Evolutionary conservation across 1,140 invertebrate genomes (phyloP).

Genomic region (Psix sp.): DNA sequence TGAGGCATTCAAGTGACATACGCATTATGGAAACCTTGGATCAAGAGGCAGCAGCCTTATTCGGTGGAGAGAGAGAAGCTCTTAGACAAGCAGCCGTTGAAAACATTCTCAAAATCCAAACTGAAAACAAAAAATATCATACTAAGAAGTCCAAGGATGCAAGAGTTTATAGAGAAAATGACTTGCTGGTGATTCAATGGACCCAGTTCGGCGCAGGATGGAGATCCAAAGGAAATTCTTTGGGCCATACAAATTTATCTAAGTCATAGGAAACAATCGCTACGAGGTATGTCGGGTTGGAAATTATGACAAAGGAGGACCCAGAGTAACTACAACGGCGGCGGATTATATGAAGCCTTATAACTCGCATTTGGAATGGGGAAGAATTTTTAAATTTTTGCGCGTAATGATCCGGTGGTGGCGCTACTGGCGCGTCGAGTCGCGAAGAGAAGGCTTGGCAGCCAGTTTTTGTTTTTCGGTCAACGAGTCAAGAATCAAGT

Average conservation of each 20-base stretch:
- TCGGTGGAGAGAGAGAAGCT: too few species aligned
- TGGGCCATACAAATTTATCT: conserved; percentile 66
- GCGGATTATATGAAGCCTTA: conserved; percentile 6
- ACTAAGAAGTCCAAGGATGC: conserved; percentile 49
- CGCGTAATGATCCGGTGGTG: too few species aligned
- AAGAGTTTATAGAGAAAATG: conserved; percentile 36
- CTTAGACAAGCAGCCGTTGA: too few species aligned
- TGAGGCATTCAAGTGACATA: too few species aligned
- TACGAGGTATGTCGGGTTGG: too few species aligned
- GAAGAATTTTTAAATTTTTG: too few species aligned
- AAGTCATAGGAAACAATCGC: conserved; percentile 31
- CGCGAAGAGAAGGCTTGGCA: too few species aligned
- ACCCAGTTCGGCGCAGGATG: conserved; percentile 39
- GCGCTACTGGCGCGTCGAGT: too few species aligned
- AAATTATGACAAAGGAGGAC: neutral
- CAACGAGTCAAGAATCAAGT: too few species aligned
- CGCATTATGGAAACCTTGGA: too few species aligned
- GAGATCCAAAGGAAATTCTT: conserved; percentile 68
- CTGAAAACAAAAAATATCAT: conserved; percentile 51
- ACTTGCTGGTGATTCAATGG: neutral
- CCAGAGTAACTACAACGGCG: neutral
- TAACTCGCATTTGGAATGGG: neutral
- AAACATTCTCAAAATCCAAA: conserved; percentile 5
- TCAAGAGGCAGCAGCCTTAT: too few species aligned
- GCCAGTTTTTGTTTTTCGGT: too few species aligned